Evolutionary conservation across 1,140 invertebrate species (phyloP).

Genomic region (Drosophila quadrilineata): DNA sequence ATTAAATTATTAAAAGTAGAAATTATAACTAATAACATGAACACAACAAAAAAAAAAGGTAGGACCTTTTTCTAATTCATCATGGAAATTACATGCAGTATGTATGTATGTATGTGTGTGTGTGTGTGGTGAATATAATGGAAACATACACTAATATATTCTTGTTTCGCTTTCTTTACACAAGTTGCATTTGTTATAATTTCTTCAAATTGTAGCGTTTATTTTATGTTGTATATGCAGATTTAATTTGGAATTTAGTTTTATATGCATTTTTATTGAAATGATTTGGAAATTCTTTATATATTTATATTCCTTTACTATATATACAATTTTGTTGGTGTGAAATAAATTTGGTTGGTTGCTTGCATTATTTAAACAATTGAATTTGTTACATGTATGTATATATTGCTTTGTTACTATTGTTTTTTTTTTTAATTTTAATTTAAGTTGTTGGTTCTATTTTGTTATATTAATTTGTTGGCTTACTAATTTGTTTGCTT

Average conservation of each 20-base stretch:
- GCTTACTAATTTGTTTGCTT: conserved; percentile 12
- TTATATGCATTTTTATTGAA: conserved; percentile 15
- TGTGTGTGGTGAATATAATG: conserved; percentile 7
- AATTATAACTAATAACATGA: conserved; percentile 25
- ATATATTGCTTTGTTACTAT: conserved; percentile 35
- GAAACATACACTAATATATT: conserved; percentile 8
- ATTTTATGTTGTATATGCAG: conserved; percentile 19
- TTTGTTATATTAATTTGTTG: conserved; percentile 28
- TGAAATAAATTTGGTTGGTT: conserved; percentile 36
- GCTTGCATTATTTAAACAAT: conserved; percentile 20
- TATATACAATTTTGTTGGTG: conserved; percentile 23
- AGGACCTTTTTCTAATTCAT: background rate
- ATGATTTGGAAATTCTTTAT: background rate
- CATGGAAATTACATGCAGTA: background rate
- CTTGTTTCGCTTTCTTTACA: conserved; percentile 1
- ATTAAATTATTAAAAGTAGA: conserved; percentile 36
- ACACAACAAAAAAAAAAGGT: conserved; percentile 7
- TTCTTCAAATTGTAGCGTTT: conserved; percentile 32
- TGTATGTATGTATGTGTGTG: background rate
- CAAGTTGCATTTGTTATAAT: conserved; percentile 17
- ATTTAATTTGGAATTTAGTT: conserved; percentile 35
- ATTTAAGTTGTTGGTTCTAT: conserved; percentile 14
- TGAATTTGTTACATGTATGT: conserved; percentile 1
- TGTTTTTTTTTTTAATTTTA: conserved; percentile 22
- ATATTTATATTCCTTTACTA: conserved; percentile 1